Evolutionary conservation across 2,888 invertebrate species (phyloP), one percentile per base, ranked within the genome.

Genomic region (Thecocarcelia acutangulata): DNA sequence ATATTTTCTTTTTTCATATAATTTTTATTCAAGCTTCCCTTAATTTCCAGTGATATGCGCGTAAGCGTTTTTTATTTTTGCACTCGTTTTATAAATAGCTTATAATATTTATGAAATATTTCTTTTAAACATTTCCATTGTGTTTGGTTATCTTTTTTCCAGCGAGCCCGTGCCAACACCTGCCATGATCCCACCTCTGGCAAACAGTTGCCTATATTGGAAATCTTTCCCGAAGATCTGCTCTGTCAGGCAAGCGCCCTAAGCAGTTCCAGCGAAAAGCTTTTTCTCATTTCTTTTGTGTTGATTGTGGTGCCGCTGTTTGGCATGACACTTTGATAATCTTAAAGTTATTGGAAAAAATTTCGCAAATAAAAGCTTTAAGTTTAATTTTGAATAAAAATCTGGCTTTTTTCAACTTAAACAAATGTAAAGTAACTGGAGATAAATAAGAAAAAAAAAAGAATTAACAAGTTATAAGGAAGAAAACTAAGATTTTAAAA

Each of bases 241-340:
- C 93, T 95, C 84, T 97, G 96, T 89, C 96, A 96, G 90, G 96
- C 97, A 66, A 96, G 96, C 87, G 96, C 96, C 0, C 92, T 97
- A 76, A 96, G 96, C 86, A 93, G 93, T 85, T 93, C 93, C n/a
- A 89, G 90, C 84, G 93, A 89, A 63, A 88, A 89, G 15, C 83
- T 90, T 40, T 90, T 90, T 78, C 85, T 90, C 40, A 83, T 90
- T 24, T 90, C 90, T 24, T 90, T 89, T 78, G 87, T 86, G 73
- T 87, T 87, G 74, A 88, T 89, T 81, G 76, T 89, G 28, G 84
- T 89, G 84, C 84, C 90, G 68, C 84, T 90, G 0, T 86, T 89
- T 15, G 87, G 87, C 70, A 88, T 87, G 84, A 87, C 88, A 52
- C 90, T 90, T 87, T 90, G 90, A 87, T 89, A 85, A 85, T 83